A percentile compares a stretch with the other conserved stretches of the same genome.
Conservation (phyloP, 2,797 vertebrate genomes). For the Notamacropus eugenii region DNA sequence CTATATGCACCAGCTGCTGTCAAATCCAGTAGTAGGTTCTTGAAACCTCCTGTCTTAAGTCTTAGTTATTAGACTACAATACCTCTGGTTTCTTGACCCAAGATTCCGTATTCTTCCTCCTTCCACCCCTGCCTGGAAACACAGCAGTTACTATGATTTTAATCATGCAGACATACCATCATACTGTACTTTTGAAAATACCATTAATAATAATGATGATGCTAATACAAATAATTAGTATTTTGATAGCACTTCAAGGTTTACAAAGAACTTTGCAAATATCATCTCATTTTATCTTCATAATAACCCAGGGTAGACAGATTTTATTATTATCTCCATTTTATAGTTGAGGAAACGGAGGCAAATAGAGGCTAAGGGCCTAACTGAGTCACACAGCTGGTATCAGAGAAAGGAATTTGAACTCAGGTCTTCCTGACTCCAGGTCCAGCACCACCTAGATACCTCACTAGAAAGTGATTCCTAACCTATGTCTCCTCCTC, state of each 20-base stretch:
- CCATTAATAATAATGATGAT: background rate
- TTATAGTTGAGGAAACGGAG: background rate
- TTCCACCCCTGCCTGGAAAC: background rate
- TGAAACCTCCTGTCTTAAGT: background rate
- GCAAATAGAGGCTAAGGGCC: background rate
- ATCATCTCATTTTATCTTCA: background rate
- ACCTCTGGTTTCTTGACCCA: background rate
- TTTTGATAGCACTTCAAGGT: background rate
- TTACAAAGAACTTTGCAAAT: background rate
- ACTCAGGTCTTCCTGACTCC: background rate
- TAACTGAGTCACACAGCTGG: background rate
- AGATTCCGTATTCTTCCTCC: background rate
- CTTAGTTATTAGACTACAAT: background rate
- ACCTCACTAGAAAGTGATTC: background rate
- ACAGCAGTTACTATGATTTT: background rate
- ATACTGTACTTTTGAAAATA: background rate
- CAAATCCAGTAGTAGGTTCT: background rate
- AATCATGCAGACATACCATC: background rate
- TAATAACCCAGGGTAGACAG: background rate
- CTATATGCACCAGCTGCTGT: background rate
- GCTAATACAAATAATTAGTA: background rate
- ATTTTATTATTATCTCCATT: background rate
- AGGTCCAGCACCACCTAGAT: background rate
- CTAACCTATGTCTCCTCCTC: background rate
- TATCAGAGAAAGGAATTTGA: background rate